Base-by-base conservation (phyloP, 1,140 invertebrate genomes). In the Heliconius himera region DNA sequence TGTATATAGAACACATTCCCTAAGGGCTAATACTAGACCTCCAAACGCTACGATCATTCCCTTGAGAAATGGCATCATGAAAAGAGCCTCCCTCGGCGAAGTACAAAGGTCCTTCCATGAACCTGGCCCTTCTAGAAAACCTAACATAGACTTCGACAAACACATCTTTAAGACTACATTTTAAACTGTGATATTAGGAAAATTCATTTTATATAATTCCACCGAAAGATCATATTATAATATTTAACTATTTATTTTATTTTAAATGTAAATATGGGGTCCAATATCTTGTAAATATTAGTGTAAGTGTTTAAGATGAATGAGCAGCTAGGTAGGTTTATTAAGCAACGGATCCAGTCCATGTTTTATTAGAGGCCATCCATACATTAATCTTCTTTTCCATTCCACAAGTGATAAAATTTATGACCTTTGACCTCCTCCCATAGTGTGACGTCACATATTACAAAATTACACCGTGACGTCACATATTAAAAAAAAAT, bases 161-260 rank as follows among this genome's bases (percentile, higher is more conserved):
- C 88, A 92, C 85, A 81, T 89, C 81, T 88, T 91, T 86, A 93
- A 94, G 88, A 93, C 92, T 88, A 86, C 91, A 80, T 92, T 94
- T 84, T 94, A 84, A 94, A 86, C 91, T 93, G 92, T 94, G 92
- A 93, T 93, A 93, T 90, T 92, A 90, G 82, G 74, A 81, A 82
- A 85, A 82, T 79, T 79, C 78, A 56, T 88, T 85, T 72, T 38
- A 72, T 41, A 77, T 82, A 80, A 85, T 85, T 89, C 88, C 88
- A 89, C 88, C 88, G 87, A 88, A 72, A 81, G 78, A 82, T 81
- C 77, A 76, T 82, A 80, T 77, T 74, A 80, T 88, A 89, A 85
- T 90, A 88, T 88, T 90, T 93, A 93, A 91, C 92, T 90, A 87
- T 90, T 85, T 84, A 79, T 79, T 79, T 76, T 70, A 87, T 84